Conservation (phyloP, 2,797 vertebrate species). For the Pterois miles region DNA sequence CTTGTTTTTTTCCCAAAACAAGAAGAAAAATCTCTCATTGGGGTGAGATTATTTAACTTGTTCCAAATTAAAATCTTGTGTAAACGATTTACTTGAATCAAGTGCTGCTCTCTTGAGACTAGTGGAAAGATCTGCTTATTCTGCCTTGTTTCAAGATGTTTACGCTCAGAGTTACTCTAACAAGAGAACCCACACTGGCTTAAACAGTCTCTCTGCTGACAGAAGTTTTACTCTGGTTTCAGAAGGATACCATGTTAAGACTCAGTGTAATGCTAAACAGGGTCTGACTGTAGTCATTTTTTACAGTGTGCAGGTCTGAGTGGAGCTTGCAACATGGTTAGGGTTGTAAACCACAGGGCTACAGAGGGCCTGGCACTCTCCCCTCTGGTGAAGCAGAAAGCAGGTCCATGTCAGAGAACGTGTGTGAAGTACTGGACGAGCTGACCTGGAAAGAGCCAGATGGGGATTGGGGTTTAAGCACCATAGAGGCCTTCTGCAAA, state of each 20-base stretch:
- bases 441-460: conserved; percentile 78
- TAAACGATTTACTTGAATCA: conserved; percentile 33
- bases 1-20: conserved; percentile 31
- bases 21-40: neutral
- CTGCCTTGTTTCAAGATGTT: conserved; percentile 38
- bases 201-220: neutral
- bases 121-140: conserved; percentile 27
- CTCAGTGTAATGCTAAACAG: neutral
- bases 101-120: conserved; percentile 32
- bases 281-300: neutral
- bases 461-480: conserved; percentile 69
- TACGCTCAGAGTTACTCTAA: conserved; percentile 25
- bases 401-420: conserved; percentile 62
- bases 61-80: conserved; percentile 39
- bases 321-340: conserved; percentile 31
- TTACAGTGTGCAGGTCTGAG: conserved; percentile 37
- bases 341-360: conserved; percentile 43
- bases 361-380: conserved; percentile 28
- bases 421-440: conserved; percentile 54
- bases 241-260: neutral
- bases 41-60: conserved; percentile 16
- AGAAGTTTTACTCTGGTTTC: conserved; percentile 2
- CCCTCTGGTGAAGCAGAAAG: conserved; percentile 25
- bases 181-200: conserved; percentile 13
- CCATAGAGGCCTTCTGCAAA: conserved; percentile 80